Evolutionary conservation across 2,888 invertebrate genomes (phyloP).

Genomic region (Scaptodrosophila latifasciaeformis): DNA sequence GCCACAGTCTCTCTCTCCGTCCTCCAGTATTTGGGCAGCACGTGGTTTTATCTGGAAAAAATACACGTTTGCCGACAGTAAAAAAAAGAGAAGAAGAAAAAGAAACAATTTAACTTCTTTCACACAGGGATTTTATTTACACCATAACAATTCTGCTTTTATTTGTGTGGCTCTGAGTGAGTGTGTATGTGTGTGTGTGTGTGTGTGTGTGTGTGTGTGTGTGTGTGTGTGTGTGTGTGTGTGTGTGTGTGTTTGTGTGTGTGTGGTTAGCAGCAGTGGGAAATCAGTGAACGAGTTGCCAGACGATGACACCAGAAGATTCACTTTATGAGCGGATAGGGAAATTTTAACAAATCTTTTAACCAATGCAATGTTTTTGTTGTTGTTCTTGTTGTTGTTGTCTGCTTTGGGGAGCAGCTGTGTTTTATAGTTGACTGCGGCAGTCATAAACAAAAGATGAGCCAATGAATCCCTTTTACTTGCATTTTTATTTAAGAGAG

Average conservation of each 20-base stretch:
- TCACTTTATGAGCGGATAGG: no score
- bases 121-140: slow-evolving; percentile 63
- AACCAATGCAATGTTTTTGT: no score
- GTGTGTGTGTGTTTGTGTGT: no score
- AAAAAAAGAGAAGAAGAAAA: no score
- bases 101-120: no score
- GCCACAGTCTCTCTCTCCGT: no score
- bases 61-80: no score
- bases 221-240: not conserved
- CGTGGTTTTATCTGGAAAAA: no score
- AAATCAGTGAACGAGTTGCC: not conserved
- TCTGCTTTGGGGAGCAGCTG: slow-evolving; percentile 32
- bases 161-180: slow-evolving; percentile 1
- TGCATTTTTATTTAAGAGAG: slow-evolving; percentile 15
- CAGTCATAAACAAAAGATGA: slow-evolving; percentile 43
- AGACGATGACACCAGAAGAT: no score
- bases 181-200: not conserved
- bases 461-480: slow-evolving; percentile 24
- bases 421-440: slow-evolving; percentile 40
- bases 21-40: no score
- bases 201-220: not conserved
- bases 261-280: not conserved
- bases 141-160: slow-evolving; percentile 1
- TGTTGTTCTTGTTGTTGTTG: no score
- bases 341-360: slow-evolving; percentile 6